Conservation (phyloP, 2,113 vertebrate species). For the Phoenicopterus ruber region DNA sequence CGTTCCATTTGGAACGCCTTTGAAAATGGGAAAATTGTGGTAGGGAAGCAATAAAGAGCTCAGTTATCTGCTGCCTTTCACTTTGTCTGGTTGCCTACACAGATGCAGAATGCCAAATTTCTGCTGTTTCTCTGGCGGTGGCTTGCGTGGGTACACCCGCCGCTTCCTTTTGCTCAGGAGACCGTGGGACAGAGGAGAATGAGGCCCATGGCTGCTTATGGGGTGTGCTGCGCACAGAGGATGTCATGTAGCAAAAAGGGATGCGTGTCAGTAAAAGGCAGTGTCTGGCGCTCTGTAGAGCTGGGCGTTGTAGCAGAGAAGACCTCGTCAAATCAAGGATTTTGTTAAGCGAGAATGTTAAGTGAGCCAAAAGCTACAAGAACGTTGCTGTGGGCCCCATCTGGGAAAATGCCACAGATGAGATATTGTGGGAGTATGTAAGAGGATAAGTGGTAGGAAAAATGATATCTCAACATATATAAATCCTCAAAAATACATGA, state of each 20-base stretch:
- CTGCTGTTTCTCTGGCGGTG: constrained; percentile 1
- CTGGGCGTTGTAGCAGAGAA: background rate
- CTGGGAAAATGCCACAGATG: constrained; percentile 66
- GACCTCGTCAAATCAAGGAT: constrained; percentile 19
- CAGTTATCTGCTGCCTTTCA: constrained; percentile 25
- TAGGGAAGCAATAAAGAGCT: constrained; percentile 33
- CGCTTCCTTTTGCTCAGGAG: background rate
- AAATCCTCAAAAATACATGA: constrained; percentile 66
- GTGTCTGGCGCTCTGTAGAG: background rate
- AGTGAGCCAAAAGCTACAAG: constrained; percentile 57
- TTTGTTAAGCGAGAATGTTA: constrained; percentile 26
- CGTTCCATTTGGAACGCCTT: constrained; percentile 21
- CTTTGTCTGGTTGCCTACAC: constrained; percentile 49
- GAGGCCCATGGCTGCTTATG: background rate
- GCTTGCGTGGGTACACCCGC: background rate
- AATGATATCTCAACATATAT: constrained; percentile 66
- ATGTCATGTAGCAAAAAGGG: background rate
- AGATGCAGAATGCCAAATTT: constrained; percentile 46
- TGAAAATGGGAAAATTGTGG: background rate
- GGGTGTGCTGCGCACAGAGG: background rate
- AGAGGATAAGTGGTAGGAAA: constrained; percentile 67
- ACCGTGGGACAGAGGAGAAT: background rate
- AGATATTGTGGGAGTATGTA: constrained; percentile 62
- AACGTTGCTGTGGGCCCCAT: constrained; percentile 57
- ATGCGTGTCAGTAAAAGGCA: background rate